Percentiles rank a stretch among this genome's conserved stretches.
phyloP scores from a whole-genome alignment of 2,797 vertebrate species.

The Potorous gilbertii region DNA sequence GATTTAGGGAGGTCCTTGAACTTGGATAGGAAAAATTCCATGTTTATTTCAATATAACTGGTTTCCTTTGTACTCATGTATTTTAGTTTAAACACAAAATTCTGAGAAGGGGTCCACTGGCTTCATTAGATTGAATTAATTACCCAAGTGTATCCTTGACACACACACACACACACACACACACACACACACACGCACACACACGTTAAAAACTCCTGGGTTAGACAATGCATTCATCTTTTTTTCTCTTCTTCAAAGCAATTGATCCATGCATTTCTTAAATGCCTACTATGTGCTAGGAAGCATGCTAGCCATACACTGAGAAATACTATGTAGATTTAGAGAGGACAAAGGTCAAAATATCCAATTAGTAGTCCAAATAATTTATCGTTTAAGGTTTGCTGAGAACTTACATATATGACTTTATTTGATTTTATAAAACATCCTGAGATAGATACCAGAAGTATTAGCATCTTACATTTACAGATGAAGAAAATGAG shows the following conservation, averaged over 20 bases:
- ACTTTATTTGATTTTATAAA: not conserved
- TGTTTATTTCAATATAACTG: not conserved
- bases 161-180: not conserved
- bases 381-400: not conserved
- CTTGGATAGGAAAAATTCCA: not conserved
- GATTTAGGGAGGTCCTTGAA: not conserved
- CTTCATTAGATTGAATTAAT: too few species aligned
- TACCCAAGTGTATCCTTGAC: not conserved
- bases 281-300: not conserved
- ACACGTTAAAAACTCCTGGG: not conserved
- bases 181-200: too few species aligned
- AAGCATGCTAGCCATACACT: not conserved
- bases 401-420: not conserved
- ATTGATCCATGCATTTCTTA: not conserved
- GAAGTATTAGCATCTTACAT: not conserved
- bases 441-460: not conserved
- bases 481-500: not conserved
- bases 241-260: not conserved
- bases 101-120: not conserved
- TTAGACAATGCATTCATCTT: not conserved
- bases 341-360: not conserved
- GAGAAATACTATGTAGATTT: not conserved
- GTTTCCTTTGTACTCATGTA: not conserved
- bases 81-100: not conserved
- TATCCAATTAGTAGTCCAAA: not conserved